Conservation (phyloP, 30 jellyfish, hydroid and myxozoan genomes). For the Pelagia noctiluca region DNA sequence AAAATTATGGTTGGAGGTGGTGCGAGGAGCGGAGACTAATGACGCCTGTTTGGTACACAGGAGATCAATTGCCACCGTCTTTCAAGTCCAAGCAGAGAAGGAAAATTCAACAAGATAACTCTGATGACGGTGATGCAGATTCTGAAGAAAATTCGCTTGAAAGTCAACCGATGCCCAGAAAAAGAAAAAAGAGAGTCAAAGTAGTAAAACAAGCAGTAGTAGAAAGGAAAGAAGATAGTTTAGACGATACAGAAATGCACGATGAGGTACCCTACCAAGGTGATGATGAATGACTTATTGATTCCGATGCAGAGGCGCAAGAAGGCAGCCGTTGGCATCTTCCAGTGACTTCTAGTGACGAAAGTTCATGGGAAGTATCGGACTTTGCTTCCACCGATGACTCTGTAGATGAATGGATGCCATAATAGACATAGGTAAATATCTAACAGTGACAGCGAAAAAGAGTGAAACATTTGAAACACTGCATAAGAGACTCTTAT, state of each 20-base stretch:
- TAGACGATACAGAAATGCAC: conserved; percentile 17
- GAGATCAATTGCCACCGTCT: conserved; percentile 66
- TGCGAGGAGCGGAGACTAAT: conserved; percentile 41
- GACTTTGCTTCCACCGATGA: conserved; percentile 29
- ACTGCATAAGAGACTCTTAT: not conserved
- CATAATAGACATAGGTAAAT: not conserved
- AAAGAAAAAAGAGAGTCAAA: conserved; percentile 21
- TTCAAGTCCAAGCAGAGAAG: conserved; percentile 24
- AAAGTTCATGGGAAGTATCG: conserved; percentile 26
- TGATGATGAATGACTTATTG: conserved; percentile 13
- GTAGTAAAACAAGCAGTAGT: conserved; percentile 14
- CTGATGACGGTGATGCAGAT: conserved; percentile 19
- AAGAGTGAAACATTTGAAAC: conserved; percentile 5
- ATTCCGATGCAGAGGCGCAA: conserved; percentile 19
- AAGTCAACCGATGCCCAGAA: conserved; percentile 27
- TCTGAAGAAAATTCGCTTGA: conserved; percentile 12
- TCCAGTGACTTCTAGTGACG: conserved; percentile 22
- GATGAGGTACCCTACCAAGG: conserved; percentile 16
- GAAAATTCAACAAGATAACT: conserved; percentile 13
- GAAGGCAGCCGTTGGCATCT: conserved; percentile 20
- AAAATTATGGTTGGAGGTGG: conserved; percentile 53
- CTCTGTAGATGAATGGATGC: conserved; percentile 27
- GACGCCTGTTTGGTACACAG: conserved; percentile 61
- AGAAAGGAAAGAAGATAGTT: conserved; percentile 17
- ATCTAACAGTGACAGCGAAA: conserved; percentile 10